Evolutionary conservation across 2,888 invertebrate species (phyloP), one percentile per base, ranked within the genome.

Genomic region (Caenorhabditis drosophilae): DNA sequence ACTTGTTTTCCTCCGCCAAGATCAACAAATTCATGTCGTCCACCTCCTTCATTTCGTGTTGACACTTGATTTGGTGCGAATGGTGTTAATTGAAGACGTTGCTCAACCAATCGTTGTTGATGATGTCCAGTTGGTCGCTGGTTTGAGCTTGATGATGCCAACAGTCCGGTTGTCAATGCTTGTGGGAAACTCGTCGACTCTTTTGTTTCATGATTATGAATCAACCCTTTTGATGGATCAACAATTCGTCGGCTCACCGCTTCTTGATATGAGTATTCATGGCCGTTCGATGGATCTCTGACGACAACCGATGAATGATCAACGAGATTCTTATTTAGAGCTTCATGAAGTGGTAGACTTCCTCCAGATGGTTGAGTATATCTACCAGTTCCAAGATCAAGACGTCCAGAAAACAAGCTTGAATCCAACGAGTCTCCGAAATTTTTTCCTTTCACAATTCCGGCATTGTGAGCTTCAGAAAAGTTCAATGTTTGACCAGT

Each of bases 291-390:
- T 12, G 82, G 77, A 49, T 75, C 78, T 15, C 70, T 53, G 18
- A 78, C 70, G 1, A 54, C 52, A 23, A 78, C 67, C 7, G 69
- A 70, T 50, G 62, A 67, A 27, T 90, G 89, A 51, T 93, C 92
- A 36, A 96, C 89, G 26, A 93, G 85, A 81, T 90, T 90, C 55
- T 89, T 87, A 81, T 89, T 89, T 23, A 95, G 89, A 0, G 94
- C 93, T 83, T 93, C 90, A 18, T 89, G 88, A 42, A 96, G 87
- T 25, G 90, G 90, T 45, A 93, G 86, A 79, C 89, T 89, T 62
- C 90, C 88, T 34, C 89, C 89, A 81, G 90, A 89, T 2, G 92
- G 92, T 84, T 92, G 91, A 82, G 92, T 87, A 84, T 94, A 93
- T 46, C 89, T 86, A 36, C 91, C 91, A n/a, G 89, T 89, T 6